Conservation (phyloP, 92 coral and sea anemone genomes). For the Paragorgia papillata region DNA sequence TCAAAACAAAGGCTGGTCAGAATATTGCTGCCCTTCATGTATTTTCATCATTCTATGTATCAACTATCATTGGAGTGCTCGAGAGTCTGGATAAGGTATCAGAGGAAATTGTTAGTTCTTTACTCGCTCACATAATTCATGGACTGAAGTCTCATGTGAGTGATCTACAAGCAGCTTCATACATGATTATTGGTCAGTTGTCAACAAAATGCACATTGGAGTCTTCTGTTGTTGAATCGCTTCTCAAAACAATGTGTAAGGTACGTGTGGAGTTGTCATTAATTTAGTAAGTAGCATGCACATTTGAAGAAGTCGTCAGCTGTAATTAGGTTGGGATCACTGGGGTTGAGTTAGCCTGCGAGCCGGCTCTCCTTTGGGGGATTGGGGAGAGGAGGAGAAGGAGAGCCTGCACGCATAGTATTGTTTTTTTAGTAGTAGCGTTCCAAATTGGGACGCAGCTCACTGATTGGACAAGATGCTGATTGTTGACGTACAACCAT, state of each 20-base stretch:
- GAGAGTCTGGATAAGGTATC: conserved; percentile 72
- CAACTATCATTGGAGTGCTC: conserved; percentile 82
- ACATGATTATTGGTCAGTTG: conserved; percentile 91
- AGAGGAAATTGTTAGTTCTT: conserved; percentile 68
- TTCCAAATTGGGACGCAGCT: too few relatives aligned
- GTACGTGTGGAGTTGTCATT: conserved; percentile 47
- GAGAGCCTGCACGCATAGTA: too few relatives aligned
- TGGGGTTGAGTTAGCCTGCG: too few relatives aligned
- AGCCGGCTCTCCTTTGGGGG: too few relatives aligned
- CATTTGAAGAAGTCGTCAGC: too few relatives aligned
- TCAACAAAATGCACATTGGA: conserved; percentile 78
- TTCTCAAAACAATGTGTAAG: conserved; percentile 82
- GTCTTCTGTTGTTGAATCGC: conserved; percentile 65
- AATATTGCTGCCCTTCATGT: conserved; percentile 61
- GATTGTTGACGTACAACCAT: too few relatives aligned
- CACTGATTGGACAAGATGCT: too few relatives aligned
- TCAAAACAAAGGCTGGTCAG: conserved; percentile 45
- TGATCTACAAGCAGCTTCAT: conserved; percentile 80
- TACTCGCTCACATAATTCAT: conserved; percentile 69
- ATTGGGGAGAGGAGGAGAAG: too few relatives aligned
- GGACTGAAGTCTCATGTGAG: conserved; percentile 72
- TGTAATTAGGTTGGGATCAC: too few relatives aligned
- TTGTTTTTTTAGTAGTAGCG: too few relatives aligned
- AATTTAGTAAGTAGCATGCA: background rate
- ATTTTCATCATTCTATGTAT: conserved; percentile 84